Conservation (phyloP, 2,113 vertebrate genomes). For the Nettapus auritus region DNA sequence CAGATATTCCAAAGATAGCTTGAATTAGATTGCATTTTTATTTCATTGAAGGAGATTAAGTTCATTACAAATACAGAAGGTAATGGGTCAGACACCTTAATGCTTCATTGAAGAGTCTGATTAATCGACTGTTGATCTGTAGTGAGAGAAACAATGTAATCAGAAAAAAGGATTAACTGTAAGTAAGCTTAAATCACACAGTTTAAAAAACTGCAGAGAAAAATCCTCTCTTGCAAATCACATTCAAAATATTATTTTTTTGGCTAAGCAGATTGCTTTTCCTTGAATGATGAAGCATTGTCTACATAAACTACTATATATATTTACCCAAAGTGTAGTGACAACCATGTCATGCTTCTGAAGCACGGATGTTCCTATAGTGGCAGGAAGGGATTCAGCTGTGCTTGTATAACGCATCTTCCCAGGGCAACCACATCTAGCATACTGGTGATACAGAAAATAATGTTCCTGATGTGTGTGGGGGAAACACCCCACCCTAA, state of each 20-base stretch:
- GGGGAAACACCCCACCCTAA: neutral
- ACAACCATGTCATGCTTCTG: neutral
- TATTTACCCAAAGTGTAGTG: neutral
- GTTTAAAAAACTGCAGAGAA: neutral
- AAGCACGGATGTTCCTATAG: neutral
- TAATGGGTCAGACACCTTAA: conserved; percentile 26
- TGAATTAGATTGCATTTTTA: neutral
- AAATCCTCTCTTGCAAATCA: neutral
- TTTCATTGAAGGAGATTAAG: conserved; percentile 11
- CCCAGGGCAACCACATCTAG: neutral
- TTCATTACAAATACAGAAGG: conserved; percentile 1
- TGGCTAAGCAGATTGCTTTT: neutral
- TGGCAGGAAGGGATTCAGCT: neutral
- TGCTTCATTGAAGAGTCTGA: conserved; percentile 10
- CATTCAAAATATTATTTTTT: neutral
- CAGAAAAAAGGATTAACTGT: conserved; percentile 52
- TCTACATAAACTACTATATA: neutral
- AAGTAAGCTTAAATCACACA: neutral
- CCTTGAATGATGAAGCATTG: neutral
- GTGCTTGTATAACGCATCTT: neutral
- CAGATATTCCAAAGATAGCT: neutral
- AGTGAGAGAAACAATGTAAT: conserved; percentile 47
- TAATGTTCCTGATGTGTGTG: neutral
- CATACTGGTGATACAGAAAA: neutral
- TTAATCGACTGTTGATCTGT: conserved; percentile 53